Evolutionary conservation across 2,888 invertebrate genomes (phyloP).

Genomic region (Caenorhabditis panamensis): DNA sequence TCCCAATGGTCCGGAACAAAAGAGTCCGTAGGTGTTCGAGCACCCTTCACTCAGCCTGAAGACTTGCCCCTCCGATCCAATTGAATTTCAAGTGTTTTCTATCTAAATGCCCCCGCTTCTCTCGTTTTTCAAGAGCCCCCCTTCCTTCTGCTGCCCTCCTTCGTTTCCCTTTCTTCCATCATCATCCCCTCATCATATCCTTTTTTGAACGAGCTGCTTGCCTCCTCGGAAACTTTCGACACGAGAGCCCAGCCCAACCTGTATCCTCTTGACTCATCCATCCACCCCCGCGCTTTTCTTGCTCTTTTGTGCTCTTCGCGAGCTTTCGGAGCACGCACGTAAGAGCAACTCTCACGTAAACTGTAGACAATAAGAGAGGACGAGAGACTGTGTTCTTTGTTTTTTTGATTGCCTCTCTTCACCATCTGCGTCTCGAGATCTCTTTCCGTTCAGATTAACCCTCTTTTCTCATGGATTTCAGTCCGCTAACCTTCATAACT

Average conservation of each 20-base stretch:
- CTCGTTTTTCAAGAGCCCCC: conserved; percentile 36
- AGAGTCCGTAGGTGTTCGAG: conserved; percentile 56
- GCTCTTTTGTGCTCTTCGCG: conserved; percentile 50
- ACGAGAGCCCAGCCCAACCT: conserved; percentile 10
- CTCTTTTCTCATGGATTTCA: background rate
- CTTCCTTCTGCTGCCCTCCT: conserved; percentile 23
- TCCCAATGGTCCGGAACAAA: conserved; percentile 27
- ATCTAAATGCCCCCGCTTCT: conserved; percentile 52
- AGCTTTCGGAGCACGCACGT: conserved; percentile 18
- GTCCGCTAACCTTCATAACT: background rate
- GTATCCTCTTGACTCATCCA: conserved; percentile 49
- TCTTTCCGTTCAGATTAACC: conserved; percentile 8
- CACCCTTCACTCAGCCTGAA: conserved; percentile 49
- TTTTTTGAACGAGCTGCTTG: conserved; percentile 33
- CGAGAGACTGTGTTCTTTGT: conserved; percentile 44
- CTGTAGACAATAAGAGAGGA: conserved; percentile 29
- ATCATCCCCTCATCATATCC: conserved; percentile 33
- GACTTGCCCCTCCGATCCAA: conserved; percentile 50
- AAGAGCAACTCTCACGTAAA: conserved; percentile 47
- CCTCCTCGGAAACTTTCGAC: conserved; percentile 19
- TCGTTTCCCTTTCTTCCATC: conserved; percentile 10
- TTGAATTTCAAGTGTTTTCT: conserved; percentile 61
- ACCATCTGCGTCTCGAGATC: conserved; percentile 14
- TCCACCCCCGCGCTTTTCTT: conserved; percentile 29
- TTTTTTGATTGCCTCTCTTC: conserved; percentile 39